Percentiles rank a stretch among this genome's conserved stretches.
Evolutionary conservation across 2,113 vertebrate genomes (phyloP).

Genomic region (Thunnus thynnus): DNA sequence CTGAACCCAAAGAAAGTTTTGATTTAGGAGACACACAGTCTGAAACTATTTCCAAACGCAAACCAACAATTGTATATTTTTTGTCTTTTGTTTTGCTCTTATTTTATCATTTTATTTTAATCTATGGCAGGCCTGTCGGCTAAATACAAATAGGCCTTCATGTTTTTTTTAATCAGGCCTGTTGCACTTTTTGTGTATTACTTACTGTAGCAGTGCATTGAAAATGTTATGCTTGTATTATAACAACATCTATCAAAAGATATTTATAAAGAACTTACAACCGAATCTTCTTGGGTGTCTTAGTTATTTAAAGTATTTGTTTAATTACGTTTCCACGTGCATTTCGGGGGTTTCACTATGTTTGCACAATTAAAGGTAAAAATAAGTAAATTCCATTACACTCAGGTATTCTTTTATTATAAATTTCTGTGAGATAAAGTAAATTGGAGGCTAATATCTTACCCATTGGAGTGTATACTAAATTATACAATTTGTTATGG

Average conservation of each 20-base stretch:
- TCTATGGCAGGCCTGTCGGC: conserved; percentile 31
- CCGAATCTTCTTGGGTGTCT: conserved; percentile 43
- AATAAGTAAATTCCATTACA: neutral
- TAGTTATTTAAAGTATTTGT: conserved; percentile 49
- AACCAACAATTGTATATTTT: conserved; percentile 49
- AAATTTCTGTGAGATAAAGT: neutral
- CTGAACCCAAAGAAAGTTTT: conserved; percentile 79
- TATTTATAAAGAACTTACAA: conserved; percentile 83
- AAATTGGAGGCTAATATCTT: neutral
- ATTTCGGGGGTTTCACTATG: neutral
- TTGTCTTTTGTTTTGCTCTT: conserved; percentile 36
- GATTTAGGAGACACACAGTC: conserved; percentile 48
- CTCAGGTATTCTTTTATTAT: neutral
- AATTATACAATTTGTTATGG: neutral
- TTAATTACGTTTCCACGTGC: neutral
- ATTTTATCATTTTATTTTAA: conserved; percentile 43
- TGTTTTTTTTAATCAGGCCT: conserved; percentile 65
- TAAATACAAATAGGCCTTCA: conserved; percentile 48
- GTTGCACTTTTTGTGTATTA: conserved; percentile 75
- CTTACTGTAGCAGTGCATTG: conserved; percentile 54
- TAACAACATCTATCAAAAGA: conserved; percentile 80
- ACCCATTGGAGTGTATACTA: neutral
- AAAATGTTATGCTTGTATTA: conserved; percentile 79
- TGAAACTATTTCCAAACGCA: conserved; percentile 51
- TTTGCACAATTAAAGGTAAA: neutral